Evolutionary conservation across 2,113 vertebrate genomes (phyloP), one percentile per base, ranked within the genome.

Genomic region (Lycocorax pyrrhopterus): DNA sequence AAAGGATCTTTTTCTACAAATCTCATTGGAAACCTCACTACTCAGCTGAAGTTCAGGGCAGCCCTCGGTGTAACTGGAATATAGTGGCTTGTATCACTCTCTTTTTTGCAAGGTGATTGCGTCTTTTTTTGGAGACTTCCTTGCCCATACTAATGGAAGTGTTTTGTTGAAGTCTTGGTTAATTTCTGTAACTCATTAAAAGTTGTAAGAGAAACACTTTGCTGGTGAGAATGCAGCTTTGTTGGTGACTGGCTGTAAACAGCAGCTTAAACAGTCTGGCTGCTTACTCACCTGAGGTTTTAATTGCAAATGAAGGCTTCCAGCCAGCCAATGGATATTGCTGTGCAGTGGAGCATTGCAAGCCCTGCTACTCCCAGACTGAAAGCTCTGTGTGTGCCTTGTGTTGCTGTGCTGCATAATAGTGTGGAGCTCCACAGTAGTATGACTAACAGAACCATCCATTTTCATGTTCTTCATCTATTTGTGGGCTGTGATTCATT

Each of bases 401-500:
- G 19, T 62, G 35, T 90, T 56, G 14, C 60, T 55, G 79, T 56
- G 76, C 64, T 64, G 67, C 46, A 7, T 12, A 26, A 56, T 26
- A 16, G 13, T 26, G 64, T 43, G 67, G 47, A 68, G 44, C 64
- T 77, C 35, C 5, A 35, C 68, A 49, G 56, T 7, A 75, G 33
- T 18, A 13, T 87, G 91, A 68, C 94, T 84, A 37, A 91, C 78
- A 94, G 41, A 93, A 43, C 49, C 29, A 32, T 67, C 14, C 39
- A 32, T 92, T 86, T 81, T 66, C 52, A 27, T 75, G 21, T 87
- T 82, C 77, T 84, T 30, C 27, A 13, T 64, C 87, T 91, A 0
- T 82, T 91, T 87, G 39, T 89, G 87, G 81, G 37, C 69, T 89
- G 11, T 82, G 91, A 94, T 84, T 96, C 84, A 84, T 49, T 72